Evolutionary conservation across 2,797 vertebrate species (phyloP).

Genomic region (Falco berigora): DNA sequence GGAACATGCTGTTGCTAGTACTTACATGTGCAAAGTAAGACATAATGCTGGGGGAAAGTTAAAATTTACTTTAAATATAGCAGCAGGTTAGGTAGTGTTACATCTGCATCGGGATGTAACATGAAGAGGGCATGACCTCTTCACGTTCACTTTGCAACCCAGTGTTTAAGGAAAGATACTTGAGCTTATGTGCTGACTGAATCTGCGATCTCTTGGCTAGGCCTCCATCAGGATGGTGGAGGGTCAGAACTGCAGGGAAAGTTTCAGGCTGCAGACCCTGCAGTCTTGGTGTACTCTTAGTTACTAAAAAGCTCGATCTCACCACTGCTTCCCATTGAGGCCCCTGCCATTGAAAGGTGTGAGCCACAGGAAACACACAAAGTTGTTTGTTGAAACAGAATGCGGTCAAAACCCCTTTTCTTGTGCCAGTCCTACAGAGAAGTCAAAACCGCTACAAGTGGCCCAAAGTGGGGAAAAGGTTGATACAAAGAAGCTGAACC

Average conservation of each 20-base stretch:
- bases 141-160: fast-evolving
- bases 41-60: background rate
- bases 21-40: background rate
- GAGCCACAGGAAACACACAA: background rate
- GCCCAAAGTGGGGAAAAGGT: background rate
- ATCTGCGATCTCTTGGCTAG: background rate
- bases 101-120: background rate
- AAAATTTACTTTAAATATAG: background rate
- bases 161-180: background rate
- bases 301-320: background rate
- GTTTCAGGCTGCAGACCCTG: background rate
- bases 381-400: background rate
- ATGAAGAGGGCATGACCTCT: background rate
- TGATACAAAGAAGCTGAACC: background rate
- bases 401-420: background rate
- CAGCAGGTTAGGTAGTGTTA: background rate
- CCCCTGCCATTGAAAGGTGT: background rate
- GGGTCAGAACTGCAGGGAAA: background rate
- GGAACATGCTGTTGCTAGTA: background rate
- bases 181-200: background rate
- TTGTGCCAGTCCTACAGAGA: background rate
- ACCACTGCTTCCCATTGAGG: background rate
- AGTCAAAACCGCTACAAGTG: background rate
- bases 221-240: background rate
- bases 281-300: background rate